Evolutionary conservation across 2,113 vertebrate species (phyloP).

Genomic region (Arenaria interpres): DNA sequence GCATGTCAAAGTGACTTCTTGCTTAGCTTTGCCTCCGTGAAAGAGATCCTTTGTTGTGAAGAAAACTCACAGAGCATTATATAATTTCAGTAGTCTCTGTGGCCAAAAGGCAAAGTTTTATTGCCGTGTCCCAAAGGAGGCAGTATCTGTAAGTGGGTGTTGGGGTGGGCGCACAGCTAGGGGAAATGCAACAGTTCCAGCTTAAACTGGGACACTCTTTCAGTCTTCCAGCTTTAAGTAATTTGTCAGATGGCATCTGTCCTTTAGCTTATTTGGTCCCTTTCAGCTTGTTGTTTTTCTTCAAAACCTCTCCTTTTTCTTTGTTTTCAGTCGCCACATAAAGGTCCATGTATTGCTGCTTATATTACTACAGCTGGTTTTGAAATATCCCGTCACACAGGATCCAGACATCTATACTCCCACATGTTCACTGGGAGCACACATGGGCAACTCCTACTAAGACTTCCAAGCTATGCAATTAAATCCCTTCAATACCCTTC

Average conservation of each 20-base stretch:
- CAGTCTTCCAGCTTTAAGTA: neutral
- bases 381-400: neutral
- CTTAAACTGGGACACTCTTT: neutral
- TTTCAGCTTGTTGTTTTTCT: neutral
- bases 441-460: neutral
- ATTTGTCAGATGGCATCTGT: neutral
- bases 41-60: neutral
- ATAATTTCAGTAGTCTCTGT: neutral
- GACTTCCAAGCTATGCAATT: conserved; percentile 16
- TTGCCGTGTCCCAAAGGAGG: neutral
- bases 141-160: neutral
- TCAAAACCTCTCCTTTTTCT: neutral
- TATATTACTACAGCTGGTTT: neutral
- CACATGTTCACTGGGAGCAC: neutral
- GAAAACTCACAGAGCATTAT: neutral
- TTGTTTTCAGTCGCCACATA: neutral
- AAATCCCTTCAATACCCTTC: neutral
- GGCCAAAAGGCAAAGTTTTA: neutral
- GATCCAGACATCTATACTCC: neutral
- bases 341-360: neutral
- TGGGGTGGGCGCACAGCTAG: neutral
- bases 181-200: neutral
- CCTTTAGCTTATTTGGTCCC: neutral
- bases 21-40: neutral
- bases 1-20: neutral